Evolutionary conservation across 2,888 invertebrate species (phyloP), one percentile per base, ranked within the genome.

Genomic region (Slavum lentiscoides): DNA sequence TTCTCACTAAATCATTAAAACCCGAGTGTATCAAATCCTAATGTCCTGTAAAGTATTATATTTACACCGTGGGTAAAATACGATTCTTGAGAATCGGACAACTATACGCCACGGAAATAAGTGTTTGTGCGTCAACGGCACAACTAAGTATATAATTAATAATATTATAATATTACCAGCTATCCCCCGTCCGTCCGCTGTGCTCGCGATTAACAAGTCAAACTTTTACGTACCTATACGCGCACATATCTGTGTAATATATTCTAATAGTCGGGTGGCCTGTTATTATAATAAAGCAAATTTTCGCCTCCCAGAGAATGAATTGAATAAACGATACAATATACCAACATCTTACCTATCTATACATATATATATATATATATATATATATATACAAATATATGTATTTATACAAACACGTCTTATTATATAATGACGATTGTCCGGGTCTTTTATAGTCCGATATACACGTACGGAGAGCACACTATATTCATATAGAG

Each of bases 401-500:
- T 23, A 58, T 21, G n/a, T 61, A 70, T 17, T 37, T 17, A 37
- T 13, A 49, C 53, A 69, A 30, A 68, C 37, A 21, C 39, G 69
- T 13, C 39, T 39, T 70, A 21, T n/a, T 53, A 58, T 80, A 72
- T 80, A 80, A 80, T 72, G 64, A 80, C 72, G 70, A 72, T 80
- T 80, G 80, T 80, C 80, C 80, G 80, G 80, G 80, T 80, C 62
- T 80, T 80, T 80, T 70, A 80, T 80, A 66, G 80, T 72, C 80
- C 80, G 64, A 80, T 80, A 80, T 70, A 69, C 62, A 30, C 30
- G 30, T 30, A 30, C 30, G 30, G 30, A 2, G 58, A 69, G 64
- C 55, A 39, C 39, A 80, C 64, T 66, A 55, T 72, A 80, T 80
- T 72, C 30, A 72, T 64, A 58, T 39, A 66, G 66, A 64, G 62